These are phyloP conservation scores for Neopelma chrysocephalum DNA, from an alignment of 2,797 vertebrate species.

Conservation along the genomic window DNA sequence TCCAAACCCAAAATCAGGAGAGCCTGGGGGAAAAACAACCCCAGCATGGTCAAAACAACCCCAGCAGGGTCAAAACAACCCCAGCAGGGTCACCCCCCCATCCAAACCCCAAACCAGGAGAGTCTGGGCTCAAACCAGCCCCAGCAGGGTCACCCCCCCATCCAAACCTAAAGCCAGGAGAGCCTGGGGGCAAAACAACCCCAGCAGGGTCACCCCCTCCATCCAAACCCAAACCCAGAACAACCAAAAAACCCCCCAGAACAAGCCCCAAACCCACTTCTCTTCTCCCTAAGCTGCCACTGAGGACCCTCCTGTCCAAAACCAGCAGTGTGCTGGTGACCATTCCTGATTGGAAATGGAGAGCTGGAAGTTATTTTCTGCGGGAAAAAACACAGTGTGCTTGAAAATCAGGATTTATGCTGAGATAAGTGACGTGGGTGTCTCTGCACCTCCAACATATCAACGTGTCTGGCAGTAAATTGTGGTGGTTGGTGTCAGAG, in stretches of 20 bases:
- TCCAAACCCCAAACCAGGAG: too few relatives aligned
- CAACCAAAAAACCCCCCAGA: too few relatives aligned
- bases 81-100: too few relatives aligned
- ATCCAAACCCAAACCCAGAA: neutral
- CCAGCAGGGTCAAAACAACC: too few relatives aligned
- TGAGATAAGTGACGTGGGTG: neutral
- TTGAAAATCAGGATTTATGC: neutral
- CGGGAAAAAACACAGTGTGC: neutral
- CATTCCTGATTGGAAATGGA: neutral
- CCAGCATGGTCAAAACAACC: too few relatives aligned
- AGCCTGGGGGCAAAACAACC: neutral
- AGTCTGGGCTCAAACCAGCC: too few relatives aligned
- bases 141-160: too few relatives aligned
- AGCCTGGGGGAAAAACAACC: too few relatives aligned
- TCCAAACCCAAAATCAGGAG: neutral
- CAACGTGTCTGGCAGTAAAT: neutral
- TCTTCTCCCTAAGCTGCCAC: neutral
- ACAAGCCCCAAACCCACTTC: neutral
- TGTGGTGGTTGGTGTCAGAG: neutral
- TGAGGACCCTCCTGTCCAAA: neutral
- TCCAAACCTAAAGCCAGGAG: too few relatives aligned
- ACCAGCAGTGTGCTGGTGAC: neutral
- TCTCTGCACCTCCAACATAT: neutral
- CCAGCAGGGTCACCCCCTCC: neutral
- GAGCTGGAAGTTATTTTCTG: neutral